phyloP scores from a whole-genome alignment of 2,888 invertebrate genomes.

The Drosophila paramelanica region DNA sequence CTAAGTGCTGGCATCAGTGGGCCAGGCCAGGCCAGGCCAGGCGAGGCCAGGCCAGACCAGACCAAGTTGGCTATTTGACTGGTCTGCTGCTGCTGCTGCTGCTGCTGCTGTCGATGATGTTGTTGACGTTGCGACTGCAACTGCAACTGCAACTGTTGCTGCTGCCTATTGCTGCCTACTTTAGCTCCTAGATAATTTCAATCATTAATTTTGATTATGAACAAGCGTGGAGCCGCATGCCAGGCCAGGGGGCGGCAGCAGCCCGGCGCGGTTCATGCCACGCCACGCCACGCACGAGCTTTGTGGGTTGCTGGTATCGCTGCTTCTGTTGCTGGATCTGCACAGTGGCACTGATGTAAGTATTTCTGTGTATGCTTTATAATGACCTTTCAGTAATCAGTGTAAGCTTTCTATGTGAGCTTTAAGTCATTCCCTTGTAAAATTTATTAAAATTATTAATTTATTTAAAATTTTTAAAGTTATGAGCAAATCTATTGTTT shows the following conservation, averaged over 20 bases:
- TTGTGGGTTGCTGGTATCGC: slow-evolving; percentile 30
- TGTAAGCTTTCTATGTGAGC: neutral
- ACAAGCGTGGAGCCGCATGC: slow-evolving; percentile 65
- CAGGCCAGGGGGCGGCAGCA: slow-evolving; percentile 24
- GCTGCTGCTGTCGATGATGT: slow-evolving; percentile 57
- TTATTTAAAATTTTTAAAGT: no score
- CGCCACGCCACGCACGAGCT: slow-evolving; percentile 61
- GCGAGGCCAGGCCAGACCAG: slow-evolving; percentile 2
- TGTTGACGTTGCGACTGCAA: slow-evolving; percentile 65
- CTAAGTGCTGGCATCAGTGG: slow-evolving; percentile 80
- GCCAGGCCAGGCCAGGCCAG: slow-evolving; percentile 48
- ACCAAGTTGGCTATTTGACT: slow-evolving; percentile 27
- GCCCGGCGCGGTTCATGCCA: slow-evolving; percentile 37
- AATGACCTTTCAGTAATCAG: neutral
- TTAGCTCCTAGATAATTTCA: slow-evolving; percentile 83
- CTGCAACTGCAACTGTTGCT: slow-evolving; percentile 29
- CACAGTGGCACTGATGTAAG: slow-evolving; percentile 29
- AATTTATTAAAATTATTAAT: no score
- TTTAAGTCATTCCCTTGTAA: no score
- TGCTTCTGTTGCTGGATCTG: slow-evolving; percentile 2
- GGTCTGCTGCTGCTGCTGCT: slow-evolving; percentile 6
- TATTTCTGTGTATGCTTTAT: neutral
- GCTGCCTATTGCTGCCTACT: slow-evolving; percentile 57
- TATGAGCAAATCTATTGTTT: no score
- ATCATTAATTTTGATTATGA: slow-evolving; percentile 83